These are phyloP conservation scores for Oscarella lobularis DNA, from an alignment of 37 sponge, comb jelly and placozoan genomes.

Conservation along the genomic window DNA sequence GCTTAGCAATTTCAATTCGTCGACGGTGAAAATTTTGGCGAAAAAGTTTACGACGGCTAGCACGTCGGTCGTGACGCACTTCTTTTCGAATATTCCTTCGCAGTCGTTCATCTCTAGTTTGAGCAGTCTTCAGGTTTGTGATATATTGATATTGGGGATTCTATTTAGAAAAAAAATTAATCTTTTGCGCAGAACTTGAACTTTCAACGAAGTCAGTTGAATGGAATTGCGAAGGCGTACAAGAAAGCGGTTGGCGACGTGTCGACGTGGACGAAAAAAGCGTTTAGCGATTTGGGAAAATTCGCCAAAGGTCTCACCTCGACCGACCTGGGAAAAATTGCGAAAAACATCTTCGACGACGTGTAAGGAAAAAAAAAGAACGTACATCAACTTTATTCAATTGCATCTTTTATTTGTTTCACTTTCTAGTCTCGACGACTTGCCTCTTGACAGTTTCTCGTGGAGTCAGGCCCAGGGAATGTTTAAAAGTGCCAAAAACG, in stretches of 20 bases:
- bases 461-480: background rate
- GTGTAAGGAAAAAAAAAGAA: too few relatives aligned
- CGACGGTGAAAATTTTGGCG: background rate
- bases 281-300: background rate
- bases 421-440: background rate
- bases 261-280: background rate
- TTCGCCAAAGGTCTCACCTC: background rate
- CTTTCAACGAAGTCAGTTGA: background rate
- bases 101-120: too few relatives aligned
- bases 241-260: background rate
- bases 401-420: too few relatives aligned
- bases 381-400: too few relatives aligned
- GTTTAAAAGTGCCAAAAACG: background rate
- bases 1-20: too few relatives aligned
- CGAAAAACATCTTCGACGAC: background rate
- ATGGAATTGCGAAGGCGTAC: background rate
- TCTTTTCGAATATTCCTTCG: background rate
- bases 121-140: too few relatives aligned
- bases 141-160: too few relatives aligned
- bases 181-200: background rate
- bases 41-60: background rate
- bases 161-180: too few relatives aligned
- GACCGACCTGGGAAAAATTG: background rate
- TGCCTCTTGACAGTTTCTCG: background rate
- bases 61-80: background rate